Conservation (phyloP, 2,113 vertebrate genomes). For the Spea multiplicata region DNA sequence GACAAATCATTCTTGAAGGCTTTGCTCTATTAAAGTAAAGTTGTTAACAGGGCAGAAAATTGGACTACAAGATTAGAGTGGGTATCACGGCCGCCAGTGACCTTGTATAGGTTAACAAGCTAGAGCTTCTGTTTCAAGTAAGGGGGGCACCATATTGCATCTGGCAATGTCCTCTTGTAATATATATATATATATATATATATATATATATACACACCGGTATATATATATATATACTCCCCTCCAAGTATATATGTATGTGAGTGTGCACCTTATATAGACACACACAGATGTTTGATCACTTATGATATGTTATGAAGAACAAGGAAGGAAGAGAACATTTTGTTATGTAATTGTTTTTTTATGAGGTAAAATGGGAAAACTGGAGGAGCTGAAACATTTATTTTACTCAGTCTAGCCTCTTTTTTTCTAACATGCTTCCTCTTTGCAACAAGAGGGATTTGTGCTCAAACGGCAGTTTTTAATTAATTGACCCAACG, state of each 20-base stretch:
- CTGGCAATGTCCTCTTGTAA: background rate
- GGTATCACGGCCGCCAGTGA: constrained; percentile 6
- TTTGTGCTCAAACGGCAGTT: constrained; percentile 22
- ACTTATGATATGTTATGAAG: background rate
- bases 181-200: background rate
- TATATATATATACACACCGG: too few relatives aligned
- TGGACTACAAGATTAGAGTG: constrained; percentile 16
- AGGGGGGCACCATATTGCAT: background rate
- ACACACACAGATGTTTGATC: too few relatives aligned
- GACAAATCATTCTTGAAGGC: constrained; percentile 31
- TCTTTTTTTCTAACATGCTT: constrained; percentile 6
- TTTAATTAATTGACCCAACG: constrained; percentile 42
- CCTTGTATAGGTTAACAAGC: constrained; percentile 14
- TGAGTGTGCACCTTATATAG: too few relatives aligned
- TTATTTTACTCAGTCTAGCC: constrained; percentile 1
- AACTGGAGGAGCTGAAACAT: constrained; percentile 20
- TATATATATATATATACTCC: too few relatives aligned
- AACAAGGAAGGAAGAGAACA: constrained; percentile 8
- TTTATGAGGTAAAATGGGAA: constrained; percentile 21
- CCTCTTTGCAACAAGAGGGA: constrained; percentile 12
- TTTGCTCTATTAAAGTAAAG: constrained; percentile 31
- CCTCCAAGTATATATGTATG: too few relatives aligned
- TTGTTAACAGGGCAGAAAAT: constrained; percentile 27
- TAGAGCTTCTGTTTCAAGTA: constrained; percentile 8
- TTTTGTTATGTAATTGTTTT: constrained; percentile 5